A percentile compares a stretch with the other conserved stretches of the same genome.
Conservation (phyloP, 2,113 vertebrate species). For the Melanocharis versteri region DNA sequence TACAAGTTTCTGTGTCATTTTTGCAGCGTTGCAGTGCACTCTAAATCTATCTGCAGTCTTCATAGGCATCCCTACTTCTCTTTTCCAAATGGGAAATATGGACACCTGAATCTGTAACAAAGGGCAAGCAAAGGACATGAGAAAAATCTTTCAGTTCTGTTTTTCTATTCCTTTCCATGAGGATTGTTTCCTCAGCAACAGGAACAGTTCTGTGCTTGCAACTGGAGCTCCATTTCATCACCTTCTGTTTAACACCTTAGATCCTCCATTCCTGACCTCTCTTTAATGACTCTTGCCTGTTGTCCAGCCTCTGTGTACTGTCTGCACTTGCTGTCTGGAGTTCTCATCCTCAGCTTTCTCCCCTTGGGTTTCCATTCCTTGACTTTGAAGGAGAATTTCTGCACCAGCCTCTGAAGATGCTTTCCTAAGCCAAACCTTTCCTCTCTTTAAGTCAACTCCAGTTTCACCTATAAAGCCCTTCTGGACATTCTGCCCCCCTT, state of each 20-base stretch:
- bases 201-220: neutral
- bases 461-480: neutral
- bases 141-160: neutral
- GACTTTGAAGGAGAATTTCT: neutral
- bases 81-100: neutral
- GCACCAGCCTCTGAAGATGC: neutral
- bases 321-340: neutral
- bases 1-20: neutral
- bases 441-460: neutral
- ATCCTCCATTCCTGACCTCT: neutral
- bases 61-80: neutral
- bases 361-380: neutral
- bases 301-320: neutral
- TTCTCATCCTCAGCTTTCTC: neutral
- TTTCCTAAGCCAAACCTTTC: neutral
- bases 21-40: neutral
- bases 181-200: neutral
- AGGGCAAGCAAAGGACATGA: neutral
- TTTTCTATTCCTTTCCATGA: neutral
- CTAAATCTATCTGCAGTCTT: neutral
- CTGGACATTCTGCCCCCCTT: neutral
- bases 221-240: neutral
- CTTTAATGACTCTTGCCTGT: neutral
- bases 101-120: neutral
- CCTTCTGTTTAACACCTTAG: neutral